Evolutionary conservation across 2,797 vertebrate species (phyloP).

Genomic region (Chaunax sp.): DNA sequence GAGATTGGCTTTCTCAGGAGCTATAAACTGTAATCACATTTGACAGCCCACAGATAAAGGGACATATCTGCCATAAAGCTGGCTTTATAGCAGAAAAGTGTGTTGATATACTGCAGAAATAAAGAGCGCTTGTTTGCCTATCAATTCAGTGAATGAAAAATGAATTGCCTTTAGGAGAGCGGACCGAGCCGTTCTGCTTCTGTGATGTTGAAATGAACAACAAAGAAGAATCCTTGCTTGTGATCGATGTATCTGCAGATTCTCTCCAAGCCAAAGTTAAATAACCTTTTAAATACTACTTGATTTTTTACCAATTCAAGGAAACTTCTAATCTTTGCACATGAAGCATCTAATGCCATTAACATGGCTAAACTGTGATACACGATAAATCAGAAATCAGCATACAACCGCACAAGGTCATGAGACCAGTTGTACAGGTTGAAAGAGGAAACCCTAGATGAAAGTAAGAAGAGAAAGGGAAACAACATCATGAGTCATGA

Average conservation of each 20-base stretch:
- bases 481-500: conserved; percentile 1
- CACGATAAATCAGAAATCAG: neutral
- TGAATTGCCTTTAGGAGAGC: conserved; percentile 12
- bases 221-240: too few species aligned
- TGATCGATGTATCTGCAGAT: too few species aligned
- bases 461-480: neutral
- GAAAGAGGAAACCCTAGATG: conserved; percentile 1
- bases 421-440: conserved; percentile 15
- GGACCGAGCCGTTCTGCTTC: neutral
- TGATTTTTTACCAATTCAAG: too few species aligned
- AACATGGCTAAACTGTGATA: neutral
- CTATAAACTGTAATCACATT: conserved; percentile 19
- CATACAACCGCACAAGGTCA: too few species aligned
- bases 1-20: conserved; percentile 24
- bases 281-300: too few species aligned
- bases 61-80: conserved; percentile 13
- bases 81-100: conserved; percentile 24
- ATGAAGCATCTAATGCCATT: neutral
- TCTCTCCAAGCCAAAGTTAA: too few species aligned
- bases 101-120: conserved; percentile 42
- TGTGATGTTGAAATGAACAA: neutral
- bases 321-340: neutral
- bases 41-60: neutral
- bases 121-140: conserved; percentile 21
- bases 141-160: conserved; percentile 5